Base-by-base conservation (phyloP, 2,113 vertebrate species). In the Melanerpes aurifrons region DNA sequence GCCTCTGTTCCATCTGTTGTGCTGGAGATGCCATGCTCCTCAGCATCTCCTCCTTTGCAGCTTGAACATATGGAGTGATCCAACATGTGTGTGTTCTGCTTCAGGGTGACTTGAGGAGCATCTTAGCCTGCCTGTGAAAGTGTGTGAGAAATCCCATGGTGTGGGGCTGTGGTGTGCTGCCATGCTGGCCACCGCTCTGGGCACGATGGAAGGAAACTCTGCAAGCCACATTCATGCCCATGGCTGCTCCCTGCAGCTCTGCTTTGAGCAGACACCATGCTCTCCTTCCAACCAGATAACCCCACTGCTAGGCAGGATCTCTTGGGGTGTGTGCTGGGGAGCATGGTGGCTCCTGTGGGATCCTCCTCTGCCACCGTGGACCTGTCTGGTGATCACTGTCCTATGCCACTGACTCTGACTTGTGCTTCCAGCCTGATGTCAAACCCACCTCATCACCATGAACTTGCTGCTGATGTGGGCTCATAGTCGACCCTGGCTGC, bases 401-500 rank as follows among this genome's bases (percentile, higher is more conserved):
- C 35, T 31, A 19, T 56, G 45, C 54, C 9, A 7, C 6, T 26
- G 22, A 19, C 13, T 15, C 6, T 56, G n/a, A 10, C 10, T 37
- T 68, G 28, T 28, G 24, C 26, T 62, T 50, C 26, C 22, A 78
- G 48, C 20, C 59, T 10, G 11, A 29, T 7, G 7, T 24, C 22
- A 26, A 63, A 14, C 21, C 21, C 57, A 25, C 6, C 18, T 68
- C 2, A 0, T 54, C 43, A 2, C 29, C 1, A 0, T 9, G 22
- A 54, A 2, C 12, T 3, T 67, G 53, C 29, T 83, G 61, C 29
- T 26, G 43, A 5, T 1, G 2, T 5, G 47, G 69, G 5, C 19
- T 53, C 12, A 1, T 0, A 2, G 13, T 28, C 48, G 35, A 37
- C 3, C 18, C 7, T 28, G 31, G 37, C n/a, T 78, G 25, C 72